Evolutionary conservation across 2,888 invertebrate genomes (phyloP).

Genomic region (Andricus quercusramuli): DNA sequence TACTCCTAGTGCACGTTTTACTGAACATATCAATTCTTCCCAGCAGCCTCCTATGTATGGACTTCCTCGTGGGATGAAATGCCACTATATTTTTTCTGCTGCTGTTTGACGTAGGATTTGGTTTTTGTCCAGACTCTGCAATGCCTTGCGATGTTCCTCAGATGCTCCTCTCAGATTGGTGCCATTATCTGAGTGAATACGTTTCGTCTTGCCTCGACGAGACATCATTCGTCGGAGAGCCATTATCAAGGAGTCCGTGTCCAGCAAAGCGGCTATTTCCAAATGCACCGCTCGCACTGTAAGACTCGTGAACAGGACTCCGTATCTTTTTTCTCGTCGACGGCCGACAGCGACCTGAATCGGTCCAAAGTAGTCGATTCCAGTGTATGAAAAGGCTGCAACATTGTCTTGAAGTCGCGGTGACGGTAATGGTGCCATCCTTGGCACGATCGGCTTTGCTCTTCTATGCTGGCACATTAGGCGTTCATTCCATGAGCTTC

Average conservation of each 20-base stretch:
- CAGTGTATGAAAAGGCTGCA: conserved; percentile 43
- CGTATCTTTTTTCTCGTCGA: conserved; percentile 49
- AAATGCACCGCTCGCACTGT: neutral
- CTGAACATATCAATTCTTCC: neutral
- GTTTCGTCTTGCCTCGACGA: neutral
- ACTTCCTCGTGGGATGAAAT: neutral
- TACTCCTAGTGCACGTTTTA: neutral
- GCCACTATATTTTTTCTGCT: neutral
- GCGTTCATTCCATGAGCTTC: neutral
- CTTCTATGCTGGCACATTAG: conserved; percentile 27
- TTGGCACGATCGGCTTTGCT: neutral
- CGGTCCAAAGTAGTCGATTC: conserved; percentile 55
- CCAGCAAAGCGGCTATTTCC: neutral
- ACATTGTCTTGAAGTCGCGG: conserved; percentile 43
- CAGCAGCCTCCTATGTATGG: conserved; percentile 12
- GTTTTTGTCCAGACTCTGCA: neutral
- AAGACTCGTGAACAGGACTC: conserved; percentile 52
- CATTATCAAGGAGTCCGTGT: neutral
- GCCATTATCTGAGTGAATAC: neutral
- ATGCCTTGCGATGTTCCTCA: neutral
- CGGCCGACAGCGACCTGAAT: conserved; percentile 46
- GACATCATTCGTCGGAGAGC: neutral
- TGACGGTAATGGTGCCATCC: conserved; percentile 46
- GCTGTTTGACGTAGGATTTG: neutral
- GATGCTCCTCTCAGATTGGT: neutral